phyloP scores from a whole-genome alignment of 2,797 vertebrate species.

The Acanthurus leucopareius region DNA sequence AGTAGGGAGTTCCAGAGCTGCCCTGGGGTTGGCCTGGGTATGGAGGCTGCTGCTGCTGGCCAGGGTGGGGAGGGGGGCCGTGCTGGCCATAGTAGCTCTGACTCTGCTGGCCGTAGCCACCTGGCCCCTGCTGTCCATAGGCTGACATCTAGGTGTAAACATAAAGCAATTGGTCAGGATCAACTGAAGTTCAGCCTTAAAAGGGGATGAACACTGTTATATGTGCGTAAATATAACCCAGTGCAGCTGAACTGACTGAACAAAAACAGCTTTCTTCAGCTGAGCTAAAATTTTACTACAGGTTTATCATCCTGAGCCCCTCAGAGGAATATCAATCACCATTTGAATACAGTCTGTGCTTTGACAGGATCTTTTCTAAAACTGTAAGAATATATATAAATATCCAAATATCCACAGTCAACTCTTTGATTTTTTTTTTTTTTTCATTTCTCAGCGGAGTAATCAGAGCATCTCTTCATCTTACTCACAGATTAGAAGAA shows the following conservation, averaged over 20 bases:
- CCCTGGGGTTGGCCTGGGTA: conserved; percentile 83
- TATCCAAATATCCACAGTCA: conserved; percentile 52
- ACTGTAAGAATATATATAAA: conserved; percentile 52
- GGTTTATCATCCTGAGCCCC: conserved; percentile 36
- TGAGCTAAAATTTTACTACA: conserved; percentile 24
- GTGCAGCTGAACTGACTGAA: conserved; percentile 11
- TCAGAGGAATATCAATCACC: conserved; percentile 50
- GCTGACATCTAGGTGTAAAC: conserved; percentile 88
- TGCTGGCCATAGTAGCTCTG: conserved; percentile 93
- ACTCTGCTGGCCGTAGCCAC: conserved; percentile 92
- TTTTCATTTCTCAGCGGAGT: conserved; percentile 36
- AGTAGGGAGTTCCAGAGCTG: conserved; percentile 82
- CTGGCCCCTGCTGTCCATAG: conserved; percentile 94
- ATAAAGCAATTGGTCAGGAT: conserved; percentile 37
- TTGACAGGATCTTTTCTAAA: conserved; percentile 41
- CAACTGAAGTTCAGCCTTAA: conserved; percentile 2
- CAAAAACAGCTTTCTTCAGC: conserved; percentile 17
- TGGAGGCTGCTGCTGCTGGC: conserved; percentile 81
- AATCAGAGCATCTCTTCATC: conserved; percentile 64
- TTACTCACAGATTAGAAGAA: conserved; percentile 53
- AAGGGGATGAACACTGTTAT: neutral
- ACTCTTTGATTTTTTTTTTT: conserved; percentile 27
- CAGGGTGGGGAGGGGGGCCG: conserved; percentile 86
- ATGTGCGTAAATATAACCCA: conserved; percentile 19
- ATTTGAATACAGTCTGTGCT: conserved; percentile 34